Conservation (phyloP, 2,797 vertebrate species). For the Cetoscarus ocellatus region DNA sequence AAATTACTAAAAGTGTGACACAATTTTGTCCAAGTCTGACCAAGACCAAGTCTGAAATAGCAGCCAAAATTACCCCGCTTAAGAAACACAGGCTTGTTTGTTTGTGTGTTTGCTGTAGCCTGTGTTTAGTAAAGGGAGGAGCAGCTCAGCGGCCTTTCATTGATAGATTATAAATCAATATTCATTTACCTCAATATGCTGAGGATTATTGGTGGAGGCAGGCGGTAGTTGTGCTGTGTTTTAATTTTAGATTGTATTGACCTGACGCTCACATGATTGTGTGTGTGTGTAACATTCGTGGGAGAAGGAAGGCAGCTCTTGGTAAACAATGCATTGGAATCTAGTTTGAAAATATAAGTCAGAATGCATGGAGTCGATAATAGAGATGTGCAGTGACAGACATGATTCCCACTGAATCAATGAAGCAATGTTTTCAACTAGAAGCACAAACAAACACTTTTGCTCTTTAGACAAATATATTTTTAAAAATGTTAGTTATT, state of each 20-base stretch:
- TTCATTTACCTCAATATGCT: conserved; percentile 40
- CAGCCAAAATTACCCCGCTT: background rate
- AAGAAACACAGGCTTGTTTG: conserved; percentile 18
- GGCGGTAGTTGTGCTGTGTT: conserved; percentile 16
- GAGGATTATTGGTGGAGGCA: conserved; percentile 35
- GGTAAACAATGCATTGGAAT: conserved; percentile 15
- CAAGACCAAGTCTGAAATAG: too few species aligned
- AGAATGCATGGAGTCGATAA: background rate
- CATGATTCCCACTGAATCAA: background rate
- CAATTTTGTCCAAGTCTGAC: too few species aligned
- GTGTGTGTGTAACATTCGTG: conserved; percentile 11
- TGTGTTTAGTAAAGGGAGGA: conserved; percentile 46
- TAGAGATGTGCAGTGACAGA: background rate
- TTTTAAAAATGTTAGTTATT: too few species aligned
- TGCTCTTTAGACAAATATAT: too few species aligned
- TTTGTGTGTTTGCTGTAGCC: conserved; percentile 12
- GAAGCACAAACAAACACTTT: too few species aligned
- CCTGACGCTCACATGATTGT: background rate
- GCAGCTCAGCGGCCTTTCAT: conserved; percentile 28
- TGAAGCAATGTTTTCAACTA: background rate
- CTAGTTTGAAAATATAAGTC: conserved; percentile 9
- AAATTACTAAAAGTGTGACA: too few species aligned
- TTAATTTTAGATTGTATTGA: conserved; percentile 35
- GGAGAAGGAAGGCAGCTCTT: conserved; percentile 25
- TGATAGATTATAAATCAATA: conserved; percentile 32